Evolutionary conservation across 2,888 invertebrate genomes (phyloP), one percentile per base, ranked within the genome.

Genomic region (Drosophila meridiana): DNA sequence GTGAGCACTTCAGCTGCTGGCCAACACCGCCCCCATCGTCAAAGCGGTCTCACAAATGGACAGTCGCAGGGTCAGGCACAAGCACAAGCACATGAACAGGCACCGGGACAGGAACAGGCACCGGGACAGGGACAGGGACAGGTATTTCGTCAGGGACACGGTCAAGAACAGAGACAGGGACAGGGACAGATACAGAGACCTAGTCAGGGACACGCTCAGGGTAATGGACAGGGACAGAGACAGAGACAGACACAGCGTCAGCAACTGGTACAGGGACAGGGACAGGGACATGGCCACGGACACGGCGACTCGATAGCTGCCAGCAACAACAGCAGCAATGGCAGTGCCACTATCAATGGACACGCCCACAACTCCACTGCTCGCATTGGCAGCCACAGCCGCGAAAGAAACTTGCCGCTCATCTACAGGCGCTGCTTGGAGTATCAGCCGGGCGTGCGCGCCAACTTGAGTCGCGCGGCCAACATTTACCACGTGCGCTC

Each of bases 341-440:
- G 42, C 34, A 28, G 14, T n/a, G 3, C 3, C 40, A 28, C 7
- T n/a, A 43, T 32, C 8, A 14, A 34, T 4, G 14, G n/a, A 2
- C 20, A 36, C 45, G n/a, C 8, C 14, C 11, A 6, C 34, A 34
- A 11, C 4, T 32, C 50, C 2, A 2, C 20, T 2, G 26, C 45
- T 26, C 48, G 58, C 20, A 40, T 26, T 43, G 43, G 38, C 14
- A 2, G 42, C 30, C 28, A 5, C 20, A 20, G 9, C 42, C 32
- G 26, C 2, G n/a, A 9, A 34, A 28, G 30, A 30, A 13, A 20
- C 4, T 4, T 52, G 47, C 38, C 59, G 11, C 3, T 68, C 4
- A 43, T 58, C 34, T 64, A 64, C n/a, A 59, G 68, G 47, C 58
- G 57, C 28, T 63, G 63, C 59, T 36, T 63, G 26, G 59, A 63